Percentiles rank a stretch among this genome's conserved stretches.
Evolutionary conservation across 2,888 invertebrate species (phyloP).

Genomic region (Sphecodes monilicornis): DNA sequence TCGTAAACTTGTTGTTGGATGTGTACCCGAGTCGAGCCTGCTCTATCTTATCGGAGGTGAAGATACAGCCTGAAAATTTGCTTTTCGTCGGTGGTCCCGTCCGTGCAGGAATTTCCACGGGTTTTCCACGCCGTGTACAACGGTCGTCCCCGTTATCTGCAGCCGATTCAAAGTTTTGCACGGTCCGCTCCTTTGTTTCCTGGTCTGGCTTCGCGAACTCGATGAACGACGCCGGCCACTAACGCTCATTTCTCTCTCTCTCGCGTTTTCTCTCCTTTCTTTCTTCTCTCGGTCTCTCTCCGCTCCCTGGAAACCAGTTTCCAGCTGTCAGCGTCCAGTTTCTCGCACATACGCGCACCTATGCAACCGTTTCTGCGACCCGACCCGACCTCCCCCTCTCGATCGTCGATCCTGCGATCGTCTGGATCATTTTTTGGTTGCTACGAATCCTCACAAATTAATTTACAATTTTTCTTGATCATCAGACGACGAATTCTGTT

Average conservation of each 20-base stretch:
- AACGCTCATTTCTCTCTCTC: constrained; percentile 12
- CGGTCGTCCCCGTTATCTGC: constrained; percentile 17
- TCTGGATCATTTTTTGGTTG: not conserved
- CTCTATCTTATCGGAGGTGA: not conserved
- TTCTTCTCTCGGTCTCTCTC: constrained; percentile 37
- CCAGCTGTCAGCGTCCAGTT: constrained; percentile 73
- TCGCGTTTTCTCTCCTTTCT: constrained; percentile 44
- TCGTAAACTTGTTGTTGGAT: not conserved
- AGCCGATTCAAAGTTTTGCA: constrained; percentile 26
- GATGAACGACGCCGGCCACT: constrained; percentile 33
- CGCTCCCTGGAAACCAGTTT: constrained; percentile 70
- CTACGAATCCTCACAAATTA: not conserved
- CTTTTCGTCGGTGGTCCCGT: not conserved
- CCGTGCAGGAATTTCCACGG: not conserved
- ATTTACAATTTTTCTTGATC: not conserved
- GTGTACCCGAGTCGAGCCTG: not conserved
- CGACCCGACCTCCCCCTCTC: not conserved
- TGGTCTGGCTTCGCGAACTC: constrained; percentile 28
- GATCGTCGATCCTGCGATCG: not conserved
- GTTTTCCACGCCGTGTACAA: not conserved
- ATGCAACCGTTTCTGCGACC: constrained; percentile 34
- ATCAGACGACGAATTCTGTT: not conserved
- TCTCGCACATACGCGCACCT: constrained; percentile 43
- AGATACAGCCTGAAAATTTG: not conserved
- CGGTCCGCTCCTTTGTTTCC: constrained; percentile 47